phyloP scores from a whole-genome alignment of 2,888 invertebrate species.

The Eledone cirrhosa region DNA sequence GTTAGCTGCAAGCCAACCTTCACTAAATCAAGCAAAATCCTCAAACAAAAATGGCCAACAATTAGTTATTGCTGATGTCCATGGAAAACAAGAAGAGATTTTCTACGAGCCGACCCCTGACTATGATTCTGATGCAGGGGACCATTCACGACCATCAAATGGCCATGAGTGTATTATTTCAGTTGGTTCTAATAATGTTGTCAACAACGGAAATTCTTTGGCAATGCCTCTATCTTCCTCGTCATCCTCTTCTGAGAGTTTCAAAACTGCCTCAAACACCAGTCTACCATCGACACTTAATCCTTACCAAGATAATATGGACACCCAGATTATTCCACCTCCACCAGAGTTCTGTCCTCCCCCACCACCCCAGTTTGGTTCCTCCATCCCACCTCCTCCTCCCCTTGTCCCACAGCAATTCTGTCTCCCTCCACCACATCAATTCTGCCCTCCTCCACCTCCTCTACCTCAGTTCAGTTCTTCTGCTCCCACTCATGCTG shows the following conservation, averaged over 20 bases:
- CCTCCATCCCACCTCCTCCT: conserved; percentile 29
- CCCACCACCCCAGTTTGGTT: too few species aligned
- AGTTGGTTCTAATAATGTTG: too few species aligned
- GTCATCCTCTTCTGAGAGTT: neutral
- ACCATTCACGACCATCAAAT: conserved; percentile 29
- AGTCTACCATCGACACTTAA: conserved; percentile 31
- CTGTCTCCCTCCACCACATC: conserved; percentile 40
- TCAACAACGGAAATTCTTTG: too few species aligned
- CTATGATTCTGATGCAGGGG: conserved; percentile 52
- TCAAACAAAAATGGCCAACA: neutral
- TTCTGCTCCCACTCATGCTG: conserved; percentile 16
- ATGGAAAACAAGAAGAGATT: conserved; percentile 26
- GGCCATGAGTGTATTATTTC: neutral
- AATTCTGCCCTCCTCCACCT: conserved; percentile 32
- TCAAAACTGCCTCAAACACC: conserved; percentile 41
- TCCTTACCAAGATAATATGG: neutral
- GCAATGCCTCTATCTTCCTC: neutral
- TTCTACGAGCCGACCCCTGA: conserved; percentile 55
- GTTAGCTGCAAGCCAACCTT: conserved; percentile 78
- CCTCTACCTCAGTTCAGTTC: conserved; percentile 33
- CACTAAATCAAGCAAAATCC: conserved; percentile 73
- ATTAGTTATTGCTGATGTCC: conserved; percentile 52
- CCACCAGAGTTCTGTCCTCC: conserved; percentile 34
- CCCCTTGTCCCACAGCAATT: too few species aligned
- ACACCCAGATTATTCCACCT: neutral